Percentiles rank a stretch among this genome's conserved stretches.
Conservation (phyloP, 2,113 vertebrate species). For the Variabilichromis moorii region DNA sequence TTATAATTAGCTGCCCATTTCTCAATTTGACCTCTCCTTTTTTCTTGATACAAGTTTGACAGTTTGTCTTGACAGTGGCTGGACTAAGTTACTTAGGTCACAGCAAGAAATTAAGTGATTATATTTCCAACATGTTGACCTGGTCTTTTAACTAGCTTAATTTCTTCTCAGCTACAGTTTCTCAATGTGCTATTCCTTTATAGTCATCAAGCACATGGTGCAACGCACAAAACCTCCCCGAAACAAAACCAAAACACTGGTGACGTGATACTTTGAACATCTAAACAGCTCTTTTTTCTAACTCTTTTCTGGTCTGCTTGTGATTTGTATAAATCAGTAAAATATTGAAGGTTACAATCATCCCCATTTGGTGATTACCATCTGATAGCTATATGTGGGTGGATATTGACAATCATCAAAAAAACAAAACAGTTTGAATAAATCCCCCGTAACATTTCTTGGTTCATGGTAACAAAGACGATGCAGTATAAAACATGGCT, state of each 20-base stretch:
- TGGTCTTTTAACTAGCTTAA: background rate
- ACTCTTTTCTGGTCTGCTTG: background rate
- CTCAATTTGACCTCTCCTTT: background rate
- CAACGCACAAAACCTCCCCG: background rate
- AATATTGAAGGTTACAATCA: constrained; percentile 7
- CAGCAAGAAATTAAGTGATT: background rate
- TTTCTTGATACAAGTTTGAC: background rate
- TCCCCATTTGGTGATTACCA: background rate
- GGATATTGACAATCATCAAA: constrained; percentile 11
- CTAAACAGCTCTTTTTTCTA: background rate
- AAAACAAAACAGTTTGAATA: background rate
- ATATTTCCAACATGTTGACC: background rate
- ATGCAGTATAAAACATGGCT: constrained; percentile 46
- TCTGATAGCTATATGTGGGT: background rate
- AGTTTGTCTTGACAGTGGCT: background rate
- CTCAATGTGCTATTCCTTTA: background rate
- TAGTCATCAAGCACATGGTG: background rate
- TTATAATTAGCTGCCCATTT: background rate
- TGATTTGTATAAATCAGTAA: background rate
- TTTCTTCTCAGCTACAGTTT: background rate
- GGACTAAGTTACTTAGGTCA: background rate
- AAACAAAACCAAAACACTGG: background rate
- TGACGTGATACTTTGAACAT: background rate
- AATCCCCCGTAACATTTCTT: constrained; percentile 1
- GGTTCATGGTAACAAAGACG: background rate